Evolutionary conservation across 2,888 invertebrate genomes (phyloP).

Genomic region (Phengaris arion): DNA sequence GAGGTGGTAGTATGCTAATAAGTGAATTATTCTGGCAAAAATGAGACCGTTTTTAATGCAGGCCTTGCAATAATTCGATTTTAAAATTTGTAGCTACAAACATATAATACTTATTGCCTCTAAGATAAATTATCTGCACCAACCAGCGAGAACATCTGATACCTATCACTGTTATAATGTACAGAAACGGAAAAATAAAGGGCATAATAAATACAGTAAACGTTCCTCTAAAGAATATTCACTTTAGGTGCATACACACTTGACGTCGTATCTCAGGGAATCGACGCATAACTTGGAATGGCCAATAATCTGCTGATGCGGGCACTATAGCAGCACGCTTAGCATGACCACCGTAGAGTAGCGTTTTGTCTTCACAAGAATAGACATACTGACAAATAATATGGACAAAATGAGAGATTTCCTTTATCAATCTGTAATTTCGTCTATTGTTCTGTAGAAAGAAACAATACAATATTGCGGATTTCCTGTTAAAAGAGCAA

Average conservation of each 20-base stretch:
- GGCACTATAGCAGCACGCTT: too few species aligned
- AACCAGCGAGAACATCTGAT: neutral
- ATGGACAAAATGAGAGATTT: too few species aligned
- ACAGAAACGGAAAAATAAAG: conserved; percentile 15
- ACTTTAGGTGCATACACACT: neutral
- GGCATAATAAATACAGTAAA: conserved; percentile 2
- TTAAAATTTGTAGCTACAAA: neutral
- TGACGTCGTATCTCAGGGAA: neutral
- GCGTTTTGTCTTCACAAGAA: too few species aligned
- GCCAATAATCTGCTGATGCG: too few species aligned
- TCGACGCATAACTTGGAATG: too few species aligned
- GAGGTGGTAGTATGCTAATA: too few species aligned
- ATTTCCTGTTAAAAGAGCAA: too few species aligned
- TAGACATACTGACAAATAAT: too few species aligned
- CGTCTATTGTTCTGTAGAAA: too few species aligned
- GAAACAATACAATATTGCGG: too few species aligned
- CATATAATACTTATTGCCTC: neutral
- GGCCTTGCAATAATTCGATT: neutral
- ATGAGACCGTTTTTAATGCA: neutral
- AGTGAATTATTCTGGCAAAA: neutral
- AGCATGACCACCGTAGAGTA: too few species aligned
- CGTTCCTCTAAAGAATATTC: neutral
- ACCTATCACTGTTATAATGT: conserved; percentile 1
- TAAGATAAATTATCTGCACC: neutral
- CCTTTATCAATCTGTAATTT: too few species aligned